Base-by-base conservation (phyloP, 2,888 invertebrate species). In the Apodemia duryi region DNA sequence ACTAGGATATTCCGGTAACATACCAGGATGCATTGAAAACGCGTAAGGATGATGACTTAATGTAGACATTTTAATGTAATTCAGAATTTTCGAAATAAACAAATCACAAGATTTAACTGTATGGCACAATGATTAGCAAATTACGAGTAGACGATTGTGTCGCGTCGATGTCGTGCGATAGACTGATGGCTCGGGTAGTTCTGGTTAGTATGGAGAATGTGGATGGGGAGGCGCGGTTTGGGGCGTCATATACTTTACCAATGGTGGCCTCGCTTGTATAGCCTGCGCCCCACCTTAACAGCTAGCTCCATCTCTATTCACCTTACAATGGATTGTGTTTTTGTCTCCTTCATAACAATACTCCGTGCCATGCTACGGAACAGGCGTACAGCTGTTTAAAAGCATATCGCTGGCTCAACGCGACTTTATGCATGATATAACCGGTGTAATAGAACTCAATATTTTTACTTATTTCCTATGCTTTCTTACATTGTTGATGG, bases 21-120 rank as follows among this genome's bases (percentile, higher is more conserved):
- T 91, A 70, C 90, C 86, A 61, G 85, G 89, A 67, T 92, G 92
- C 88, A 92, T 88, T 66, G 91, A 87, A 72, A 92, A 92, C 80
- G 91, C 92, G 83, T 92, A 92, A 75, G 91, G 92, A 69, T 92
- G 92, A 74, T 92, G 92, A 75, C 92, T 90, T 67, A 92, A 75
- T 62, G 92, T 92, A 72, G 92, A 92, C 92, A 92, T 92, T 72
- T 75, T 75, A 63, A 75, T 49, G 5, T 49, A 49, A n/a, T 57
- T 57, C 13, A 67, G 43, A 67, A 77, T 69, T 78, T 74, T 71
- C 68, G 74, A 75, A 74, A 76, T n/a, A 49, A 49, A 49, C 49
- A 49, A 49, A 49, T 77, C 73, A 73, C 70, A 76, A 73, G 74
- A 77, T 74, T 78, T 78, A 83, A 75, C 86, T 81, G 75, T 87